Base-by-base conservation (phyloP, 2,888 invertebrate species). In the Anthrax anthrax region DNA sequence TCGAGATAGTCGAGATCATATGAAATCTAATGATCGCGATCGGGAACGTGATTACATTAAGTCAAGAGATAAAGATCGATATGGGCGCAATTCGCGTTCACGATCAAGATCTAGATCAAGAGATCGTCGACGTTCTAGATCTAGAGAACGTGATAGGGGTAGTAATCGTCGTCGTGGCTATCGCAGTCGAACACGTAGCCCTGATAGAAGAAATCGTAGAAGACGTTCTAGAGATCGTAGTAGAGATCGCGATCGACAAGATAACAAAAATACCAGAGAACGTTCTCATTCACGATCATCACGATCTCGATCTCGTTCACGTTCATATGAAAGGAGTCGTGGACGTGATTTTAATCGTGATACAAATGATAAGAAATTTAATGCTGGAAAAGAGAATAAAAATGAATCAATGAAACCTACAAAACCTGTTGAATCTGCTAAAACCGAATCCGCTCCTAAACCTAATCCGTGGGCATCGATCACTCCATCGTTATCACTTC, bases 91-190 rank as follows among this genome's bases (percentile, higher is more conserved):
- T 2, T 48, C 55, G 1, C 48, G 58, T 36, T 55, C 57, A 8
- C 59, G 72, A 19, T 73, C 73, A 3, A 68, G 74, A 9, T 69
- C 65, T 39, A 62, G 69, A 1, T 51, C 51, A 16, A 57, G 56
- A 14, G 61, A 62, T 38, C 56, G 57, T 9, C 56, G 56, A 43
- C 57, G 58, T 38, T 60, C 60, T 5, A 46, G 43, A 17, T 77
- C 78, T 23, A 65, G 74, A 50, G 84, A 80, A 2, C 69, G 79
- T 17, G 70, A 72, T 32, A 70, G 73, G 29, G 72, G 60, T 57
- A 37, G 47, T 13, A 41, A 32, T 27, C 39, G 46, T 18, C 41
- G 47, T 14, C 44, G 48, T 16, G 32, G 57, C 18, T 59, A 60
- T 36, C 54, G 54, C 18, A 55, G 57, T 18, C 59, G 70, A 45